Percentiles rank a stretch among this genome's conserved stretches.
These are phyloP conservation scores for Trigoniulus corallinus DNA, from an alignment of 1,140 invertebrate species.

Conservation along the genomic window DNA sequence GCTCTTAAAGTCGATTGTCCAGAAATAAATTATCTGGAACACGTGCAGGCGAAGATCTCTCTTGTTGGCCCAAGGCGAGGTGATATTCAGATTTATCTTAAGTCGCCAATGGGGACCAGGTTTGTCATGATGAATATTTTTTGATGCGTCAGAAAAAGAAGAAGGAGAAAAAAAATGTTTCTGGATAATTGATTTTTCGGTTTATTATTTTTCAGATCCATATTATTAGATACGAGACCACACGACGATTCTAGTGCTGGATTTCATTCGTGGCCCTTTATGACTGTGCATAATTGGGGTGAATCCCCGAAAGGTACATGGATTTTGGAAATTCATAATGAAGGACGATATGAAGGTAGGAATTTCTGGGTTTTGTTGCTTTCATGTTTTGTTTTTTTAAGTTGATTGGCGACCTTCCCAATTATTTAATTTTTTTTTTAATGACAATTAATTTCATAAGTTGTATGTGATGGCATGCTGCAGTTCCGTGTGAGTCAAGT, in stretches of 20 bases:
- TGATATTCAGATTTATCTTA: constrained; percentile 62
- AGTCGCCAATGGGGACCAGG: constrained; percentile 34
- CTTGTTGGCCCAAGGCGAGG: constrained; percentile 74
- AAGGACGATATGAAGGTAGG: constrained; percentile 19
- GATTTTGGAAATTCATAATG: constrained; percentile 80
- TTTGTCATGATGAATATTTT: constrained; percentile 3
- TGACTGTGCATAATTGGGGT: constrained; percentile 93
- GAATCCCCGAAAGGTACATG: constrained; percentile 65
- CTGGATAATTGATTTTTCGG: neutral
- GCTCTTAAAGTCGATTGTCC: constrained; percentile 12
- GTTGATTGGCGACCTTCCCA: constrained; percentile 39
- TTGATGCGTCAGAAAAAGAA: no score
- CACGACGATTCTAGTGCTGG: constrained; percentile 81
- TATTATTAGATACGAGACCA: constrained; percentile 69
- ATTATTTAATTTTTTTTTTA: constrained; percentile 9
- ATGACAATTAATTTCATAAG: neutral
- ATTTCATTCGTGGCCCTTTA: constrained; percentile 94
- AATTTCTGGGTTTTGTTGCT: constrained; percentile 23
- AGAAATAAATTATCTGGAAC: constrained; percentile 75
- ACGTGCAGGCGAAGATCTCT: constrained; percentile 82
- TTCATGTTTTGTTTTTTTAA: no score
- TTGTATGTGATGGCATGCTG: no score
- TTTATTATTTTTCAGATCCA: constrained; percentile 43
- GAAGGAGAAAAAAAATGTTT: no score
- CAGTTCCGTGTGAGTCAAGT: no score